phyloP scores from a whole-genome alignment of 2,888 invertebrate genomes.

The Laothoe populi region DNA sequence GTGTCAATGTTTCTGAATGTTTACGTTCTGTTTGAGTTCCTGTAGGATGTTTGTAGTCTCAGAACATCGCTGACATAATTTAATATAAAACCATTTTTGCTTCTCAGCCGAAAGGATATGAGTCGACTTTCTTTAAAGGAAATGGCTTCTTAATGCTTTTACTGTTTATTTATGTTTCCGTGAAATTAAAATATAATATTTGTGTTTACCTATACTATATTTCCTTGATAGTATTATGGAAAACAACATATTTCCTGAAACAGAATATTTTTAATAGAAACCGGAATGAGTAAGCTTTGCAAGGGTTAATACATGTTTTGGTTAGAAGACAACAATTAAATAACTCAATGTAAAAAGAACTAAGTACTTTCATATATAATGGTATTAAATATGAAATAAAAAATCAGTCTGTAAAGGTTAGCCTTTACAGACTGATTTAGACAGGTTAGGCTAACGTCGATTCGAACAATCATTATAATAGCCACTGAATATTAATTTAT shows the following conservation, averaged over 20 bases:
- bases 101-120: constrained; percentile 12
- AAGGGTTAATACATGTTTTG: neutral
- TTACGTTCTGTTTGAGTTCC: neutral
- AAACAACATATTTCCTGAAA: neutral
- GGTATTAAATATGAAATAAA: no score
- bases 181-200: constrained; percentile 18
- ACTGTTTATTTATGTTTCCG: constrained; percentile 19
- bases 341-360: no score
- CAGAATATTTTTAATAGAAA: neutral
- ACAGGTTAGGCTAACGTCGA: no score
- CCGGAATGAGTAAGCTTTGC: neutral
- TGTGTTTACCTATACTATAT: neutral
- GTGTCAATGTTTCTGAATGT: neutral
- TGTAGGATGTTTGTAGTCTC: constrained; percentile 7
- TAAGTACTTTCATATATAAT: no score
- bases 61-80: constrained; percentile 16
- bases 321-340: neutral
- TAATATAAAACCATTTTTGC: constrained; percentile 23
- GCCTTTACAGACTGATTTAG: no score
- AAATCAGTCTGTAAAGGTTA: no score
- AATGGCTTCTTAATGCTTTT: constrained; percentile 21
- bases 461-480: no score
- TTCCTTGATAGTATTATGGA: neutral
- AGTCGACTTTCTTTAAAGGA: constrained; percentile 11
- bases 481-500: no score